Evolutionary conservation across 2,113 vertebrate species (phyloP).

Genomic region (Chascanopsetta lugubris): DNA sequence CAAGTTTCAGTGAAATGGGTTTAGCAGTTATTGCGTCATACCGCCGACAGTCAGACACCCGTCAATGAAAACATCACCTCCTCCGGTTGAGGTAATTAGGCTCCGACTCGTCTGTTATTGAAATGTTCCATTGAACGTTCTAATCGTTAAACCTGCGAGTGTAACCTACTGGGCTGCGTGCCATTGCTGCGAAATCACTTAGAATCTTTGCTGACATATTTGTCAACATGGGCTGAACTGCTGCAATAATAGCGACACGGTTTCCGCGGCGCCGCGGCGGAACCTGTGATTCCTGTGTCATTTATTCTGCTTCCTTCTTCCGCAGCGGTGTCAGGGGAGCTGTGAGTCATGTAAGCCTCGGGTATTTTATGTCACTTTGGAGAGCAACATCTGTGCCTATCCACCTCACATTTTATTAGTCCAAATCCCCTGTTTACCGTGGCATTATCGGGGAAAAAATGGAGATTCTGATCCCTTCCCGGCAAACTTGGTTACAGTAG

Average conservation of each 20-base stretch:
- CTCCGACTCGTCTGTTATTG: background rate
- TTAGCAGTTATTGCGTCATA: background rate
- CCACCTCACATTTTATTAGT: conserved; percentile 80
- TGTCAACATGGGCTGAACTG: conserved; percentile 29
- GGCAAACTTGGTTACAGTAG: conserved; percentile 70
- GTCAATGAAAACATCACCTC: background rate
- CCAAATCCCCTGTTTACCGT: conserved; percentile 74
- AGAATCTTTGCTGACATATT: conserved; percentile 21
- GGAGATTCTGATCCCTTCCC: conserved; percentile 80
- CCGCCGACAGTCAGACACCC: background rate
- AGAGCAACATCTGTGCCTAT: conserved; percentile 73
- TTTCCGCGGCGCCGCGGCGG: conserved; percentile 14
- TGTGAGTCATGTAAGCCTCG: conserved; percentile 54
- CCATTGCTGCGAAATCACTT: conserved; percentile 2
- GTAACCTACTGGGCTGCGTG: background rate
- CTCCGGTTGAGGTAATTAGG: conserved; percentile 3
- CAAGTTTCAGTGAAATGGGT: background rate
- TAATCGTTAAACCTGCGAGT: background rate
- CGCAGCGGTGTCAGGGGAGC: conserved; percentile 42
- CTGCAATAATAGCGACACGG: conserved; percentile 23
- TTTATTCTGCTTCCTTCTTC: conserved; percentile 43
- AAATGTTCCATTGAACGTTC: background rate
- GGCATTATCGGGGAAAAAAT: conserved; percentile 79
- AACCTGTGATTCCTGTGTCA: conserved; percentile 55
- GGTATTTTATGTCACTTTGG: conserved; percentile 61